Evolutionary conservation across 2,113 vertebrate genomes (phyloP), one percentile per base, ranked within the genome.

Genomic region (Theristicus caerulescens): DNA sequence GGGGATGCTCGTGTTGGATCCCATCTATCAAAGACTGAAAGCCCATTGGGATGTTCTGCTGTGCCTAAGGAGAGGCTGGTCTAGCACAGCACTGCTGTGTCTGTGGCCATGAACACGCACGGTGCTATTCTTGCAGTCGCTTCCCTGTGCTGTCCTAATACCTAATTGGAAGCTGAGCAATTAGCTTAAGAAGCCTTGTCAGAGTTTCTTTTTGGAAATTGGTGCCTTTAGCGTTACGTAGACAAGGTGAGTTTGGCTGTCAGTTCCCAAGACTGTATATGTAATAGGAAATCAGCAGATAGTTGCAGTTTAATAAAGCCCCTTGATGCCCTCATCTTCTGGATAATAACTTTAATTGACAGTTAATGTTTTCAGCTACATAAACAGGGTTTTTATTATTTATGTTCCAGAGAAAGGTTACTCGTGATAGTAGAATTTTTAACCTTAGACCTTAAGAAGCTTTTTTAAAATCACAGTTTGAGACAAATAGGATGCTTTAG

Each of bases 331-430:
- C 64, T 96, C 51, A 51, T 71, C 92, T 96, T 20, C 55, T 83
- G 55, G 38, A 64, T 95, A 94, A 66, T 73, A 86, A 51, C 38
- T 86, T 80, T 77, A 95, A 71, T 65, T 90, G 82, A 73, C 65
- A 93, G 84, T 77, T 96, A 82, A 89, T 94, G 69, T 96, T 96
- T 96, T 79, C 52, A 89, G 59, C 80, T 88, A 10, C 57, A 38
- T 71, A 89, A 85, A 40, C 57, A 52, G 36, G 32, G 52, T 61
- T 46, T 40, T 49, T 76, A 78, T 87, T 87, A 64, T 76, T 93
- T 92, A 12, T 84, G 10, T 91, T 87, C 87, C 85, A 94, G 62
- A 88, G 74, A 59, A 91, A 83, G 15, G 17, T 72, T 76, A 13
- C 26, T 54, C 19, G 51, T 93, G 40, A 26, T 71, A 87, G 36